Percentiles rank a stretch among this genome's conserved stretches.
phyloP scores from a whole-genome alignment of 2,797 vertebrate genomes.

The Myripristis jacobus region DNA sequence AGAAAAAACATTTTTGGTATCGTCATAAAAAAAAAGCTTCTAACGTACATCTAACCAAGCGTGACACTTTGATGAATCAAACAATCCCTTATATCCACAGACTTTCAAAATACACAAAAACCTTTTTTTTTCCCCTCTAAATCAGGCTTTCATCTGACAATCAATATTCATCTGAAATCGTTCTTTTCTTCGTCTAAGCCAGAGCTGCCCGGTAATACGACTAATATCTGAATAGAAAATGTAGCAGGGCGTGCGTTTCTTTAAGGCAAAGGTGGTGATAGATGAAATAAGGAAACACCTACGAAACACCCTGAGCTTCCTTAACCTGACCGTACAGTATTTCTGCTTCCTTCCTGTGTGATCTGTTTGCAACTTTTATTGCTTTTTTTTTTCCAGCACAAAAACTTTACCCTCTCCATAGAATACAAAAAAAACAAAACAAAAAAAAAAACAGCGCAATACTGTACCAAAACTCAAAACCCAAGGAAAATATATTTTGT shows the following conservation, averaged over 20 bases:
- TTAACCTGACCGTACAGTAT: constrained; percentile 11
- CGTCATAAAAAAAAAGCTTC: neutral
- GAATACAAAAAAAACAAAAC: neutral
- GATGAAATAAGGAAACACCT: neutral
- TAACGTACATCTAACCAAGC: constrained; percentile 13
- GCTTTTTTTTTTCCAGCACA: neutral
- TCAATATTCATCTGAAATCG: constrained; percentile 26
- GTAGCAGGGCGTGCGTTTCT: neutral
- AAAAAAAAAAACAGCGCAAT: constrained; percentile 8
- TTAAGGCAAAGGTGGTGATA: constrained; percentile 21
- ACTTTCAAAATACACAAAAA: constrained; percentile 8
- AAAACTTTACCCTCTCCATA: constrained; percentile 4
- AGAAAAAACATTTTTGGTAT: constrained; percentile 24
- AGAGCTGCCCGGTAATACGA: neutral
- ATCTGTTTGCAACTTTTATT: too few relatives aligned
- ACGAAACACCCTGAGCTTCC: constrained; percentile 55
- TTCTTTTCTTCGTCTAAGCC: constrained; percentile 26
- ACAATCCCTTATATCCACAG: constrained; percentile 4
- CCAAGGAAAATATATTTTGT: neutral
- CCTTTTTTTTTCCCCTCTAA: constrained; percentile 7
- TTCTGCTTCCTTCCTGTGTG: constrained; percentile 31
- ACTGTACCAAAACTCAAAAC: constrained; percentile 2
- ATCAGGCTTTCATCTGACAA: neutral
- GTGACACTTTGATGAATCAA: neutral
- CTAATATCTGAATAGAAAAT: constrained; percentile 12